Evolutionary conservation across 2,113 vertebrate genomes (phyloP), one percentile per base, ranked within the genome.

Genomic region (Pelmatolapia mariae): DNA sequence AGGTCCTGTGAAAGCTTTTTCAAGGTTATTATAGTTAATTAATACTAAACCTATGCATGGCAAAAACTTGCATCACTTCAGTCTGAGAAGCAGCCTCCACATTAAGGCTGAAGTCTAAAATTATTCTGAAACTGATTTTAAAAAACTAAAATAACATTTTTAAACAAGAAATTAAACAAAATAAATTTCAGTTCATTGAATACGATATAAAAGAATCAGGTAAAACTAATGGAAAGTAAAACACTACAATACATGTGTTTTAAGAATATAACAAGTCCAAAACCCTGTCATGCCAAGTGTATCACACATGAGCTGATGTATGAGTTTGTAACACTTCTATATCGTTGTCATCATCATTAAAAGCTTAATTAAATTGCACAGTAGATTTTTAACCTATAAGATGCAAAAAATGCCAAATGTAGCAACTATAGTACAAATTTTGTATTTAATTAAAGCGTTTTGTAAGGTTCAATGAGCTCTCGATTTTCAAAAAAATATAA

Each of bases 21-120:
- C 13, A 45, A 73, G 19, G 38, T 73, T 73, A 45, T 73, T 73
- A 73, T 73, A 26, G 38, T 45, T 73, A 73, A 45, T 45, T 73
- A 45, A 73, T 26, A 45, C 68, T 45, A 73, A 45, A 73, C 8
- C 38, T 43, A 71, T 43, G 12, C 12, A 71, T 24, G 5, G 36
- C 22, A 73, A 45, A 45, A 71, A 24, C 12, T 43, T 71, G n/a
- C 66, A 43, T 71, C 3, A 22, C 19, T 13, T 68, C 63, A 43
- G 1, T 10, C 63, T 43, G 63, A 71, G n/a, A 71, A 43, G 36
- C 11, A 0, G n/a, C n/a, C 12, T 24, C 38, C n/a, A 24, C 2
- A 16, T 40, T 68, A 68, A 68, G 33, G 12, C 36, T 68, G 19
- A 36, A 40, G n/a, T 68, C 36, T 68, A 68, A 68, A 40, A 13